phyloP scores from a whole-genome alignment of 1,140 invertebrate genomes.

The Drosophila serrata region DNA sequence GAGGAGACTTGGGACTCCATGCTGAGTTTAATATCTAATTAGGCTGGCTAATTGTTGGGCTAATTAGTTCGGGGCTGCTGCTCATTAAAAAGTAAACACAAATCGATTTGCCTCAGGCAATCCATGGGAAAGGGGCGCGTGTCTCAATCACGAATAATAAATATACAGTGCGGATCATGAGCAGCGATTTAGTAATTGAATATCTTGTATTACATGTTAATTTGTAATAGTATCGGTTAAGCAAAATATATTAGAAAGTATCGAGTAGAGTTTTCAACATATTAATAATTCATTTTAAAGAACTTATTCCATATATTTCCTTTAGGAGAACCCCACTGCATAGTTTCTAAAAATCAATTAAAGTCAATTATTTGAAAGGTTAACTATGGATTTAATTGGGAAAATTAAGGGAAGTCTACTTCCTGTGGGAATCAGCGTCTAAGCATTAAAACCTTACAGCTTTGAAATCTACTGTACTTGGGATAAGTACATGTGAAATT shows the following conservation, averaged over 20 bases:
- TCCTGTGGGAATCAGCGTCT: slow-evolving; percentile 26
- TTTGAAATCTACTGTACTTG: slow-evolving; percentile 3
- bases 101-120: slow-evolving; percentile 61
- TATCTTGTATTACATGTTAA: background rate
- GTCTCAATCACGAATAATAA: slow-evolving; percentile 48
- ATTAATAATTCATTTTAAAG: background rate
- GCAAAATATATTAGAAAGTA: background rate
- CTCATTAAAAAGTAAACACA: slow-evolving; percentile 59
- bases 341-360: slow-evolving; percentile 12
- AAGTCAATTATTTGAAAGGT: slow-evolving; percentile 15
- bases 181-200: background rate
- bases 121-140: slow-evolving; percentile 42
- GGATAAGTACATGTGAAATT: background rate
- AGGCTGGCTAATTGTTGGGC: slow-evolving; percentile 62
- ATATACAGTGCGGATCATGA: slow-evolving; percentile 22
- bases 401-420: slow-evolving; percentile 33
- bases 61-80: slow-evolving; percentile 62
- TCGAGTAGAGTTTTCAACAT: background rate
- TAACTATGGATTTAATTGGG: slow-evolving; percentile 11
- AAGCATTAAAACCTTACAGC: slow-evolving; percentile 14
- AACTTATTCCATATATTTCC: background rate
- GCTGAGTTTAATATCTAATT: slow-evolving; percentile 57
- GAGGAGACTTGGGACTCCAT: slow-evolving; percentile 1
- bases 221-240: too few relatives aligned
- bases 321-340: background rate